These are phyloP conservation scores for Stegastes partitus DNA, from an alignment of 2,113 vertebrate species.

Conservation along the genomic window DNA sequence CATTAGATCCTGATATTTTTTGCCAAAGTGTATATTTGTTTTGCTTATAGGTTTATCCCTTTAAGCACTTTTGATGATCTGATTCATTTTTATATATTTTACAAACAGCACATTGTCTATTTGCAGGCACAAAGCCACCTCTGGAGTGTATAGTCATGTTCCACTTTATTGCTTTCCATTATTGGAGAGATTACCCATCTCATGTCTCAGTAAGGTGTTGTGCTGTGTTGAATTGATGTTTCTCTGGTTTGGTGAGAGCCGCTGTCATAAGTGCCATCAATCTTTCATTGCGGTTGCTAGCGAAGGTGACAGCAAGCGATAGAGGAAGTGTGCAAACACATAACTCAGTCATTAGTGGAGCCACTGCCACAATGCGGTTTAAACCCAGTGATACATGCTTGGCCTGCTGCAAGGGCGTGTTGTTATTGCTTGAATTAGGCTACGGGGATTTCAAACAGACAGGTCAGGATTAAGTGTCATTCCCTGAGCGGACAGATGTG, in stretches of 20 bases:
- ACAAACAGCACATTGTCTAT: background rate
- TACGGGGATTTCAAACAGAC: constrained; percentile 24
- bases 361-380: background rate
- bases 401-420: background rate
- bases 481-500: background rate
- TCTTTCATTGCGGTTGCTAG: constrained; percentile 30
- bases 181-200: constrained; percentile 36
- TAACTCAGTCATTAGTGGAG: constrained; percentile 40
- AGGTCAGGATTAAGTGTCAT: constrained; percentile 47
- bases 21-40: background rate
- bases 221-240: constrained; percentile 37
- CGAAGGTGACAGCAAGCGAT: constrained; percentile 32
- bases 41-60: background rate
- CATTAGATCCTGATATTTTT: background rate
- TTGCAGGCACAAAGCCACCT: background rate
- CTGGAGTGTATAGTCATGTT: constrained; percentile 6
- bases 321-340: constrained; percentile 47
- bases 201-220: constrained; percentile 8
- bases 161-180: constrained; percentile 46
- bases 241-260: background rate
- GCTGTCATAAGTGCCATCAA: constrained; percentile 32
- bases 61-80: background rate
- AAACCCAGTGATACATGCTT: constrained; percentile 20
- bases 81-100: constrained; percentile 32
- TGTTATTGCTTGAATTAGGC: constrained; percentile 27